Percentiles rank a stretch among this genome's conserved stretches.
These are phyloP conservation scores for Hylaeus volcanicus DNA, from an alignment of 1,140 invertebrate species.

Conservation along the genomic window DNA sequence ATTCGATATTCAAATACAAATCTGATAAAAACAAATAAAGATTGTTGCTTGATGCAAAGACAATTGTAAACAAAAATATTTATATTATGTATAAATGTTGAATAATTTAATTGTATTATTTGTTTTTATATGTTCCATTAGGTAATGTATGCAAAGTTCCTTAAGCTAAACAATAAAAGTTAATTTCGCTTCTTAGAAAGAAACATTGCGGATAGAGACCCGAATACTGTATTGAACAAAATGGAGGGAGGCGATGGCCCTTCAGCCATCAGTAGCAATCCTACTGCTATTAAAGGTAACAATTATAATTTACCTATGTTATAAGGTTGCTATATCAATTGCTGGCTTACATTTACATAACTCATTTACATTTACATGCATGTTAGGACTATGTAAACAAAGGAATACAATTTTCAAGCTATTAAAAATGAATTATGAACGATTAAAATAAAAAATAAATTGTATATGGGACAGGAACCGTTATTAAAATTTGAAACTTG, in stretches of 20 bases:
- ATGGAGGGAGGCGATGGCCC: slow-evolving; percentile 82
- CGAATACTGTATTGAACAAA: slow-evolving; percentile 42
- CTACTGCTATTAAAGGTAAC: slow-evolving; percentile 84
- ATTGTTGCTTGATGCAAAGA: neutral
- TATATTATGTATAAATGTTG: neutral
- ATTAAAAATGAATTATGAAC: neutral
- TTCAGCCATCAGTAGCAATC: slow-evolving; percentile 85
- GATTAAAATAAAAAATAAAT: neutral
- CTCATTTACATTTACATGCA: neutral
- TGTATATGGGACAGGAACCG: no score
- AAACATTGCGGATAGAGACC: slow-evolving; percentile 27
- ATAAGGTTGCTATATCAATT: neutral
- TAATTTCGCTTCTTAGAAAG: slow-evolving; percentile 39
- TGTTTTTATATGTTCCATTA: neutral
- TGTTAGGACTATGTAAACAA: neutral
- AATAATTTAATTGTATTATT: neutral
- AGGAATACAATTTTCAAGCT: neutral
- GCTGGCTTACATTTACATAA: neutral
- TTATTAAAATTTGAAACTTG: slow-evolving; percentile 7
- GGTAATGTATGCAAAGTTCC: neutral
- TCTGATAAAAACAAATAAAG: no score
- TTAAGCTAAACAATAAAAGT: neutral
- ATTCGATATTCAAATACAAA: no score
- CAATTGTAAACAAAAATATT: neutral
- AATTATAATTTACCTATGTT: neutral